phyloP scores from a whole-genome alignment of 2,113 vertebrate genomes.

The Alexandromys fortis region DNA sequence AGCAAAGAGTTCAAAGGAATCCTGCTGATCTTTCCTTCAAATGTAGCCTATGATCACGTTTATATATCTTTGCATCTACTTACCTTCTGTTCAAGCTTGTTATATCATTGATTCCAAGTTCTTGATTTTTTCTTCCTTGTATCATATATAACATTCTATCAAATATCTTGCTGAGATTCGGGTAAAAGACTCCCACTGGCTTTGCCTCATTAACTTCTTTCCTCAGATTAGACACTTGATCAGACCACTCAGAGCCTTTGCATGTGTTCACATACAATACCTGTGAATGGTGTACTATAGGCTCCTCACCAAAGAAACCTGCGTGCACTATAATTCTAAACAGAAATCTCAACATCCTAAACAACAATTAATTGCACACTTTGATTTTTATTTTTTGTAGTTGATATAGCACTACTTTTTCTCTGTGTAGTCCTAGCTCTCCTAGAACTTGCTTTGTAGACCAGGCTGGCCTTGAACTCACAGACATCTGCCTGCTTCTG shows the following conservation, averaged over 20 bases:
- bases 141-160: constrained; percentile 33
- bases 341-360: not conserved
- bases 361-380: not conserved
- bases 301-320: not conserved
- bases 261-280: not conserved
- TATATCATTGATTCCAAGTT: constrained; percentile 44
- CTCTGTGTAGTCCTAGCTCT: too few relatives aligned
- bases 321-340: not conserved
- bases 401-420: not conserved
- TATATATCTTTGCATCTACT: constrained; percentile 40
- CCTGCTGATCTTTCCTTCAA: constrained; percentile 4
- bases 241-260: not conserved
- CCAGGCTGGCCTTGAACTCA: too few relatives aligned
- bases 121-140: constrained; percentile 32
- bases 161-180: constrained; percentile 56
- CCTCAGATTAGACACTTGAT: not conserved
- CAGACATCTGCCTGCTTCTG: too few relatives aligned
- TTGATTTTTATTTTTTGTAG: not conserved
- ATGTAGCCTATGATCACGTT: not conserved
- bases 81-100: constrained; percentile 30
- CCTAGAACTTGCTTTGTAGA: too few relatives aligned
- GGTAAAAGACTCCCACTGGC: constrained; percentile 35
- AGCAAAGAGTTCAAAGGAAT: constrained; percentile 19
- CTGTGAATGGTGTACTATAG: not conserved
- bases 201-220: constrained; percentile 1